Percentiles rank a stretch among this genome's conserved stretches.
phyloP scores from a whole-genome alignment of 2,113 vertebrate genomes.

The Tor tambroides region DNA sequence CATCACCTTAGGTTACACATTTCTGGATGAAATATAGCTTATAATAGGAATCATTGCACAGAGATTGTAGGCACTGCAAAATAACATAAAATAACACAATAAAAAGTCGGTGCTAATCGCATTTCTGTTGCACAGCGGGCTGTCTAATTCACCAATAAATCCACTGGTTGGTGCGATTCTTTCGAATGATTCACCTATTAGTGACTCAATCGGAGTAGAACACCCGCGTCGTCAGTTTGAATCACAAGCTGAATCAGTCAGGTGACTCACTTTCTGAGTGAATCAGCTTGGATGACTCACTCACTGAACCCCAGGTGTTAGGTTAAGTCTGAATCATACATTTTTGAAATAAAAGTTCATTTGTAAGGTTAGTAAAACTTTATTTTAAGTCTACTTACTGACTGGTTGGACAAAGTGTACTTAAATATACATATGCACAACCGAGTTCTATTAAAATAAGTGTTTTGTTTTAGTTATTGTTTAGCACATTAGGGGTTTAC shows the following conservation, averaged over 20 bases:
- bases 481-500: not conserved
- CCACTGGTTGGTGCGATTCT: not conserved
- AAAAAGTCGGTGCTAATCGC: not conserved
- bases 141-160: not conserved
- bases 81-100: not conserved
- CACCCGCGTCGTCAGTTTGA: not conserved
- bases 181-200: not conserved
- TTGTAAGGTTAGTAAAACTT: not conserved
- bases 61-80: not conserved
- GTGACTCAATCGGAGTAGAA: not conserved
- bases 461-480: constrained; percentile 8
- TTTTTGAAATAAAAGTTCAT: not conserved
- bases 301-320: not conserved
- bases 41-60: too few species aligned
- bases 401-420: not conserved
- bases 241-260: not conserved
- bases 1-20: too few species aligned
- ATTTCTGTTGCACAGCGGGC: not conserved
- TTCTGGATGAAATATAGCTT: too few species aligned
- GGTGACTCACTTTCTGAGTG: not conserved
- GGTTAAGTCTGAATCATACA: not conserved
- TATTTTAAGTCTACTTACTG: not conserved
- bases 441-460: not conserved
- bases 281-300: not conserved
- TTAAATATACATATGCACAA: not conserved